Evolutionary conservation across 2,888 invertebrate genomes (phyloP).

Genomic region (Tholera decimalis): DNA sequence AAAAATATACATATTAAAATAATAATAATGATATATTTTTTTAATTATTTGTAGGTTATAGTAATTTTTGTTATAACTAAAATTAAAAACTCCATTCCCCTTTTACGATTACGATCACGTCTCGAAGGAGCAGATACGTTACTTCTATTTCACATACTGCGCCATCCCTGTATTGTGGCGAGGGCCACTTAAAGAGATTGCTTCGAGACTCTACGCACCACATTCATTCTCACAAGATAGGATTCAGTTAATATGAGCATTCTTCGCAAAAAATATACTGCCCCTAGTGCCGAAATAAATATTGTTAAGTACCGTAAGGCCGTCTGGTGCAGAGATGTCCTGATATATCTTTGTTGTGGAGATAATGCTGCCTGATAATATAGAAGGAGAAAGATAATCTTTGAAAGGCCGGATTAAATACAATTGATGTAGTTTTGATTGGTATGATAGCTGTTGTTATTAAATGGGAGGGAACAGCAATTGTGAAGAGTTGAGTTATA

Average conservation of each 20-base stretch:
- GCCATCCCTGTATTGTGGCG: constrained; percentile 51
- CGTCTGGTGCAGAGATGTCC: constrained; percentile 66
- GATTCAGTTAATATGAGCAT: constrained; percentile 84
- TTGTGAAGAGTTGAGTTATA: constrained; percentile 9
- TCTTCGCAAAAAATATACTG: constrained; percentile 79
- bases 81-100: not conserved
- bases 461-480: constrained; percentile 18
- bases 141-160: constrained; percentile 37
- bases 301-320: constrained; percentile 76
- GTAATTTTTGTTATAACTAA: not conserved
- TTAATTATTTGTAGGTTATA: too few species aligned
- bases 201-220: constrained; percentile 76
- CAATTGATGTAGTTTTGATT: constrained; percentile 45
- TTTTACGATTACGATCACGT: constrained; percentile 30
- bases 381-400: constrained; percentile 42
- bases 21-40: too few species aligned
- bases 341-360: constrained; percentile 60
- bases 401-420: constrained; percentile 40
- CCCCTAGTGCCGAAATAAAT: constrained; percentile 83
- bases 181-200: constrained; percentile 88
- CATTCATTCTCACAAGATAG: constrained; percentile 79
- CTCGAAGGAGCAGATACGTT: constrained; percentile 42
- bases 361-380: constrained; percentile 62
- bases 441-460: constrained; percentile 21
- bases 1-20: too few species aligned